A percentile compares a stretch with the other conserved stretches of the same genome.
phyloP scores from a whole-genome alignment of 1,140 invertebrate species.

The Drosophila nannoptera region DNA sequence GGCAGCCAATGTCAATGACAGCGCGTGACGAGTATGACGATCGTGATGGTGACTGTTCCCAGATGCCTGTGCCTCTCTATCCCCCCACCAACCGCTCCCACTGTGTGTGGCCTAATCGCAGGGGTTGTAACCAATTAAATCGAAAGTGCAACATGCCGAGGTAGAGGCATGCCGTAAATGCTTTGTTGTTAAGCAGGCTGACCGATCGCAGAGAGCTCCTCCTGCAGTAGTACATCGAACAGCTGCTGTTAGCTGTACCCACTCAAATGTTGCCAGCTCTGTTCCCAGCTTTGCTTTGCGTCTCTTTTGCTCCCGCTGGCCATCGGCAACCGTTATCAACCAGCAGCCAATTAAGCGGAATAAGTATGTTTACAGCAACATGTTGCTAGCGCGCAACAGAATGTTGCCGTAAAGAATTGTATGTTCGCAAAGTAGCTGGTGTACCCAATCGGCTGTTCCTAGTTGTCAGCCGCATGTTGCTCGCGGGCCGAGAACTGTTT shows the following conservation, averaged over 20 bases:
- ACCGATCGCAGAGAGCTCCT: too few species aligned
- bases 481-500: constrained; percentile 15
- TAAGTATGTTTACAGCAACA: neutral
- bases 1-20: constrained; percentile 67
- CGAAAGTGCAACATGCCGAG: too few species aligned
- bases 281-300: neutral
- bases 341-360: neutral
- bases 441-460: neutral
- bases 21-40: constrained; percentile 27
- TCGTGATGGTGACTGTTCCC: constrained; percentile 3
- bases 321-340: neutral
- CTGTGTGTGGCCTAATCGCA: too few species aligned
- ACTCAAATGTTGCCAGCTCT: neutral
- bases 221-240: too few species aligned
- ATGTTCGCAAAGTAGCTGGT: neutral
- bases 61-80: neutral
- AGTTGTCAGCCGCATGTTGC: neutral
- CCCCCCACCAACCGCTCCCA: too few species aligned
- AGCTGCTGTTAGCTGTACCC: neutral
- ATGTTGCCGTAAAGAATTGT: too few species aligned
- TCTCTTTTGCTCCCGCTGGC: neutral
- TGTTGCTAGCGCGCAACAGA: neutral
- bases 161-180: too few species aligned
- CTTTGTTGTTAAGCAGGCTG: too few species aligned
- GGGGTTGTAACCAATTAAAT: too few species aligned